A percentile compares a stretch with the other conserved stretches of the same genome.
These are phyloP conservation scores for Myotis vivesi DNA, from an alignment of 2,797 vertebrate genomes.

Conservation along the genomic window DNA sequence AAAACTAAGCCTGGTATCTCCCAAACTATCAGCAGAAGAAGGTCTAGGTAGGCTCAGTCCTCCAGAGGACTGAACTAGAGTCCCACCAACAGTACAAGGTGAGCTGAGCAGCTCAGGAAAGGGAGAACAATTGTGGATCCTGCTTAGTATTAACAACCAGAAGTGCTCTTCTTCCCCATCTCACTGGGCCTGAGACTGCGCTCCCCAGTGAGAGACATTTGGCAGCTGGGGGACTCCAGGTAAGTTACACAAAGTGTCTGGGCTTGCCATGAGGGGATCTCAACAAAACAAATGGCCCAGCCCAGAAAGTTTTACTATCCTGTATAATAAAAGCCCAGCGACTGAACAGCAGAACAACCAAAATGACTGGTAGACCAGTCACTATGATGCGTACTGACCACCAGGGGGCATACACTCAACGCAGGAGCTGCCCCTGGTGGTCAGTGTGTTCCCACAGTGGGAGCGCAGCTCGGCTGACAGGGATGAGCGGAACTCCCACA, in stretches of 20 bases:
- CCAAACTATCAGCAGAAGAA: neutral
- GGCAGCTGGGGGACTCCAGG: accelerated
- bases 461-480: too few species aligned
- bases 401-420: too few species aligned
- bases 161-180: neutral
- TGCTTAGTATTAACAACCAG: neutral
- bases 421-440: too few species aligned
- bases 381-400: too few species aligned
- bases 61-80: neutral
- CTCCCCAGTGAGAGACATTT: neutral
- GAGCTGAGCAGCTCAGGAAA: neutral
- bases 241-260: neutral
- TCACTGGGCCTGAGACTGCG: neutral
- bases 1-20: neutral
- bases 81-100: neutral
- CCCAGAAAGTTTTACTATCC: neutral
- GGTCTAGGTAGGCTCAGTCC: neutral
- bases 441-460: too few species aligned
- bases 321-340: too few species aligned
- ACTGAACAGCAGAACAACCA: too few species aligned
- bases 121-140: accelerated
- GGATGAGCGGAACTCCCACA: too few species aligned
- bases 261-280: neutral
- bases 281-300: neutral
- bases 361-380: too few species aligned